These are phyloP conservation scores for Idris sp. DNA, from an alignment of 1,140 invertebrate species.

Conservation along the genomic window DNA sequence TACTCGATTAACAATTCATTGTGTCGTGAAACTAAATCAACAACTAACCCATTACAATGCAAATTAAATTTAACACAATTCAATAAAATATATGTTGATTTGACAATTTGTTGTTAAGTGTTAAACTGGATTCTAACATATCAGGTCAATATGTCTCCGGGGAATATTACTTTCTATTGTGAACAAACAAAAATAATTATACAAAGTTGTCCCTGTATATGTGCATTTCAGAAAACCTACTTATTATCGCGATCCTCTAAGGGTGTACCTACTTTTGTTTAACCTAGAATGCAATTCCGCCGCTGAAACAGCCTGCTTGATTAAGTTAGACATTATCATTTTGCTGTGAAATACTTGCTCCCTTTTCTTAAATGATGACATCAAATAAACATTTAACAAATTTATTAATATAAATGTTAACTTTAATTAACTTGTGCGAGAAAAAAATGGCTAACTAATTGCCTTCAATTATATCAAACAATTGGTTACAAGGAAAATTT, in stretches of 20 bases:
- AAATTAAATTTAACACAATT: no score
- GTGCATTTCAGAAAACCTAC: slow-evolving; percentile 49
- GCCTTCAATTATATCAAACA: no score
- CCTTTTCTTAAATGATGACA: neutral
- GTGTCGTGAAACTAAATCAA: no score
- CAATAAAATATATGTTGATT: slow-evolving; percentile 1
- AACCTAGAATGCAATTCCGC: slow-evolving; percentile 46
- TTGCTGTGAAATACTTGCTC: slow-evolving; percentile 28
- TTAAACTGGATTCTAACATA: slow-evolving; percentile 27
- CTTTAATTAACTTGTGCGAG: no score
- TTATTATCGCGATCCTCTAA: slow-evolving; percentile 52
- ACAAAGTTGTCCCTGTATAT: slow-evolving; percentile 39
- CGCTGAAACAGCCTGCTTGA: slow-evolving; percentile 35
- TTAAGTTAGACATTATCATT: slow-evolving; percentile 55
- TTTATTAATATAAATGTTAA: no score
- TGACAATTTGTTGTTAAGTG: slow-evolving; percentile 19
- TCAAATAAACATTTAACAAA: no score
- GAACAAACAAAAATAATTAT: slow-evolving; percentile 59
- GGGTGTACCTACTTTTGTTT: slow-evolving; percentile 50
- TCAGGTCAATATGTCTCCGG: slow-evolving; percentile 41
- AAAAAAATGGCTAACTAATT: no score
- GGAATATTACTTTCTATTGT: slow-evolving; percentile 46
- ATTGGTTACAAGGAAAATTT: no score
- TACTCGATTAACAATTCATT: no score
- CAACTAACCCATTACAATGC: no score